Conservation (phyloP, 2,797 vertebrate species). For the Xiphophorus birchmanni region DNA sequence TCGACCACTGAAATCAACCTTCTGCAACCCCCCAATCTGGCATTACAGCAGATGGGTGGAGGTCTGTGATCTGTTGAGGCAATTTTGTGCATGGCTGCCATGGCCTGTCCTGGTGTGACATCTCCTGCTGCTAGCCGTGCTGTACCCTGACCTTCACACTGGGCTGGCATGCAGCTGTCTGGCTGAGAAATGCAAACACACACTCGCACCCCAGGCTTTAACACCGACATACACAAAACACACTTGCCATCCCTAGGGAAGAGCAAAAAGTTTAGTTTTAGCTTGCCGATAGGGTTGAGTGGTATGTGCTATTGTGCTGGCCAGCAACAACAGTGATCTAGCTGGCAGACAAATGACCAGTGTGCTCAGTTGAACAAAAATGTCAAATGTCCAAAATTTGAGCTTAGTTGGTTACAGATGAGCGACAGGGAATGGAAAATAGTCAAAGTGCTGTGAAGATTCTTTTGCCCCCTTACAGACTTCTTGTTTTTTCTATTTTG, state of each 20-base stretch:
- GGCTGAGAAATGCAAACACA: conserved; percentile 62
- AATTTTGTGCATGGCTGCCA: conserved; percentile 87
- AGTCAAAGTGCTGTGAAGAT: conserved; percentile 2
- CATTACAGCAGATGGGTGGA: conserved; percentile 81
- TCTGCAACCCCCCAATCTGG: conserved; percentile 67
- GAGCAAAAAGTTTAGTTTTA: conserved; percentile 51
- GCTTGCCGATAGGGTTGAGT: conserved; percentile 43
- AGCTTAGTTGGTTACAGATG: conserved; percentile 24
- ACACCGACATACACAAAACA: conserved; percentile 35
- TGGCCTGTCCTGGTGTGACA: conserved; percentile 84
- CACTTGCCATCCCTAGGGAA: conserved; percentile 48
- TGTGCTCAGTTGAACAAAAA: conserved; percentile 44
- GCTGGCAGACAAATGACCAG: conserved; percentile 47
- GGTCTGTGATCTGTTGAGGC: conserved; percentile 85
- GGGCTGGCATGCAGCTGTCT: conserved; percentile 78
- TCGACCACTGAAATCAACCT: conserved; percentile 74
- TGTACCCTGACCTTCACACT: conserved; percentile 86
- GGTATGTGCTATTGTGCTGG: conserved; percentile 37
- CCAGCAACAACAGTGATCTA: conserved; percentile 28
- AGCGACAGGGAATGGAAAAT: conserved; percentile 26
- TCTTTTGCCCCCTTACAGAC: not conserved
- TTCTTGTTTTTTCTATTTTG: not conserved
- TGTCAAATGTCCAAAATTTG: conserved; percentile 42
- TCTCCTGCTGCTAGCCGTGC: conserved; percentile 82
- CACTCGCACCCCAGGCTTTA: conserved; percentile 35